phyloP scores from a whole-genome alignment of 2,888 invertebrate genomes.

The Mesorhabditis sp. region DNA sequence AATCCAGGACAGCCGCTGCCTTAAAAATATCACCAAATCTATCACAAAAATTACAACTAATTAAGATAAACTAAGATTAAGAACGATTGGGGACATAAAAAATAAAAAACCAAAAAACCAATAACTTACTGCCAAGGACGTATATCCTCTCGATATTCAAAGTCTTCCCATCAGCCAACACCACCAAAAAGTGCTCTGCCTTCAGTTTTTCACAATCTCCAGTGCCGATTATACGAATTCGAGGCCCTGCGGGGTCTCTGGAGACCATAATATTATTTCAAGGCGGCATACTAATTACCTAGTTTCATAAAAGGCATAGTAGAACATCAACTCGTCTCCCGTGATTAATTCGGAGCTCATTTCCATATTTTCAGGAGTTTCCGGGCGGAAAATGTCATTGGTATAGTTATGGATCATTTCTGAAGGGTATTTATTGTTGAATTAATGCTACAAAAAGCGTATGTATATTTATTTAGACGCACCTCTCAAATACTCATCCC shows the following conservation, averaged over 20 bases:
- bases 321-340: background rate
- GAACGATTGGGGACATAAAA: background rate
- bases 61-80: background rate
- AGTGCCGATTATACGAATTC: background rate
- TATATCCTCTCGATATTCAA: background rate
- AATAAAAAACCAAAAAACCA: background rate
- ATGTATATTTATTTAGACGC: too few relatives aligned
- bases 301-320: slow-evolving; percentile 4
- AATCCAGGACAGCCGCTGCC: background rate
- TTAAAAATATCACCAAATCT: background rate
- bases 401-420: too few relatives aligned
- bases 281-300: background rate
- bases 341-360: background rate
- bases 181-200: background rate
- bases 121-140: background rate
- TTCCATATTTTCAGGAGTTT: too few relatives aligned
- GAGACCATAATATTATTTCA: background rate
- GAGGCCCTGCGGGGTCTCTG: background rate
- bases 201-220: background rate
- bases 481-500: too few relatives aligned
- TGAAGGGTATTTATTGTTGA: too few relatives aligned
- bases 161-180: background rate
- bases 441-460: too few relatives aligned
- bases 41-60: background rate
- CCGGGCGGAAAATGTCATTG: too few relatives aligned